Evolutionary conservation across 2,888 invertebrate genomes (phyloP), one percentile per base, ranked within the genome.

Genomic region (Portevinia maculata): DNA sequence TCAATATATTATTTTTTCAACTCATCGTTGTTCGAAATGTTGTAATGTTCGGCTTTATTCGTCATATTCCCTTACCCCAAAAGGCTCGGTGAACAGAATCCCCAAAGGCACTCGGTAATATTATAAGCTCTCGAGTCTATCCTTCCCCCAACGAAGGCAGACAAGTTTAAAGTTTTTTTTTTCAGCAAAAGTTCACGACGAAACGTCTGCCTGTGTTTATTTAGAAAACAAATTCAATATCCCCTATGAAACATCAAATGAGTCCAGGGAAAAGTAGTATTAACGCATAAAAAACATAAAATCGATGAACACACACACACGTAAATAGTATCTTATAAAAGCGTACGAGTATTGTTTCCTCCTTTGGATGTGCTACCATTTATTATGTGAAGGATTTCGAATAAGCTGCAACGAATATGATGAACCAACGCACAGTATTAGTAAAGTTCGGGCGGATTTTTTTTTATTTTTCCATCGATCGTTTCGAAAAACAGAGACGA

Each of bases 81-180:
- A 24, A 24, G 24, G 2, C 24, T 24, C 5, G 3, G 24, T 30
- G 21, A 73, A 55, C 19, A 73, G 41, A 30, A 21, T 48, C 34
- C 59, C 73, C 21, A 13, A 50, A 67, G 65, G 67, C 73, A 79
- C 73, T 79, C 55, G 55, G 57, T 74, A 79, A 69, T 79, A 62
- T 62, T 55, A 62, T 62, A 69, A 79, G 67, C 60, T 57, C 62
- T 71, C 19, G 44, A 55, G 57, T 65, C 50, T 55, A 41, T 48
- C 21, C 19, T 52, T 48, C 19, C 11, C 21, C 46, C 50, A 39
- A 15, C 69, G 15, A 13, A n/a, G 34, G 32, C 44, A 71, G 73
- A 64, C 62, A 73, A 53, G 46, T 44, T 24, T 17, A 60, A 59
- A 60, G 11, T 52, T 64, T 53, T 28, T 53, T 34, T 44, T 37